phyloP scores from a whole-genome alignment of 2,888 invertebrate species.

The Autographa gamma region DNA sequence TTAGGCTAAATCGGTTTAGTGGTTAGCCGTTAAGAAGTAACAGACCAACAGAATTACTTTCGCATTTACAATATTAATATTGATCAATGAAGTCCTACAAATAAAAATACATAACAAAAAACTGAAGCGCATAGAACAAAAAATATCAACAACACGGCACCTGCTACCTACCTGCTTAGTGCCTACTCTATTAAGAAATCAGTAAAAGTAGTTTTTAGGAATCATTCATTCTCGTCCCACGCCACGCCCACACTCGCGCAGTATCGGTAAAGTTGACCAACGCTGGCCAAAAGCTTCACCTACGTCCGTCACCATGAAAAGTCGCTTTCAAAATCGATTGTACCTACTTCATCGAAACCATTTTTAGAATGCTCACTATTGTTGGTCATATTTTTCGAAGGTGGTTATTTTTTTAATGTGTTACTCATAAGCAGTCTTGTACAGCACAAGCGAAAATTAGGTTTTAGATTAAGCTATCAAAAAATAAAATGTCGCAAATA shows the following conservation, averaged over 20 bases:
- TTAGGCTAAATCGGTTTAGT: no score
- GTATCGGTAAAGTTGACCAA: slow-evolving; percentile 78
- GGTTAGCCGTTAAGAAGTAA: no score
- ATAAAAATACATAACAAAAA: background rate
- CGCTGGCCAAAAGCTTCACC: slow-evolving; percentile 80
- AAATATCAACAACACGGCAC: slow-evolving; percentile 31
- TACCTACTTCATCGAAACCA: slow-evolving; percentile 8
- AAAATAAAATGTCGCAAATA: no score
- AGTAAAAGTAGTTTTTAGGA: slow-evolving; percentile 72
- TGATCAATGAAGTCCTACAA: background rate
- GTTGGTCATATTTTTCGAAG: background rate
- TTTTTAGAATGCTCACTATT: slow-evolving; percentile 12
- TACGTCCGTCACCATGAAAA: slow-evolving; percentile 61
- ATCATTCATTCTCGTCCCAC: slow-evolving; percentile 66
- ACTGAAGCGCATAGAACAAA: background rate
- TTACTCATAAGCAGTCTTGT: no score
- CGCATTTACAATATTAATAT: no score
- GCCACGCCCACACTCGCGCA: slow-evolving; percentile 65
- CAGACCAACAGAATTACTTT: no score
- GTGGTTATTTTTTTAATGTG: background rate
- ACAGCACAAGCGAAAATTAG: no score
- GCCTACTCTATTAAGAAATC: slow-evolving; percentile 60
- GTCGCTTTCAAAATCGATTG: slow-evolving; percentile 49
- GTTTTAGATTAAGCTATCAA: no score
- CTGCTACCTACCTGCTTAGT: slow-evolving; percentile 21